A percentile compares a stretch with the other conserved stretches of the same genome.
phyloP scores from a whole-genome alignment of 1,140 invertebrate species.

The Lasaia peninsularis region DNA sequence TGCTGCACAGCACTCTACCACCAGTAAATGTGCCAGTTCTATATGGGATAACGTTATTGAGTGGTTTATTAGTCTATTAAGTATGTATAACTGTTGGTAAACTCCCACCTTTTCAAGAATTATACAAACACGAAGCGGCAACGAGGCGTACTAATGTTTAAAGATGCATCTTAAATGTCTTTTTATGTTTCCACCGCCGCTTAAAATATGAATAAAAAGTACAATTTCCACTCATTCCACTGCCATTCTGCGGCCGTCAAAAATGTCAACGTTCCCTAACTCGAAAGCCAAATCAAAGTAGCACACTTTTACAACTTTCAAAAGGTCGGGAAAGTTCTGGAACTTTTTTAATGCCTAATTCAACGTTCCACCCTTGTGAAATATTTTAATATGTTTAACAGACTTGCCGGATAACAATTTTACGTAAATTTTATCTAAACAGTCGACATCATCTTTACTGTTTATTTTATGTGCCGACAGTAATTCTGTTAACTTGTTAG shows the following conservation, averaged over 20 bases:
- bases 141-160: not conserved
- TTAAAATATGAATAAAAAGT: not conserved
- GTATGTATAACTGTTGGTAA: too few species aligned
- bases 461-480: too few species aligned
- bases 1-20: too few species aligned
- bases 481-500: too few species aligned
- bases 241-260: not conserved
- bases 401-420: too few species aligned
- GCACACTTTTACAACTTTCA: slow-evolving; percentile 1
- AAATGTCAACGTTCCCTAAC: not conserved
- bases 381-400: not conserved
- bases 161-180: not conserved
- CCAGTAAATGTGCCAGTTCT: too few species aligned
- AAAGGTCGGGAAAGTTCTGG: not conserved
- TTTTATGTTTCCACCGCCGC: not conserved
- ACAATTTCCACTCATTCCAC: not conserved
- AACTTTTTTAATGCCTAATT: slow-evolving; percentile 3
- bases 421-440: too few species aligned
- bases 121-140: not conserved
- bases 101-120: not conserved
- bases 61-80: too few species aligned
- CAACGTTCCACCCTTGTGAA: not conserved
- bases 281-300: not conserved
- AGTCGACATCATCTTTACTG: too few species aligned
- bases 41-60: too few species aligned